phyloP scores from a whole-genome alignment of 2,888 invertebrate genomes.

The Xanthia icteritia region DNA sequence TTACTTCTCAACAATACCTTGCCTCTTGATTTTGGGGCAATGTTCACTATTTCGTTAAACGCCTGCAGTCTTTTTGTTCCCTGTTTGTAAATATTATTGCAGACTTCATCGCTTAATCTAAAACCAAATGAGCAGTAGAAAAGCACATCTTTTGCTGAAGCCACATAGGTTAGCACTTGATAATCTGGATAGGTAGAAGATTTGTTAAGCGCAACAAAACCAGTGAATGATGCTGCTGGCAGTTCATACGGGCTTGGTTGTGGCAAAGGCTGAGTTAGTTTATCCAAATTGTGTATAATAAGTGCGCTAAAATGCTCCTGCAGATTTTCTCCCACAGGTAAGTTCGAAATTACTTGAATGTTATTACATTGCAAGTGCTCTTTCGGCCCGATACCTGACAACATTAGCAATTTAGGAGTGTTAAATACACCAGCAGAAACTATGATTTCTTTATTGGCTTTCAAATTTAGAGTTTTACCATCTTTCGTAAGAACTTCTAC shows the following conservation, averaged over 20 bases:
- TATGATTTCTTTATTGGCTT: slow-evolving; percentile 71
- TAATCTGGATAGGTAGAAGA: slow-evolving; percentile 66
- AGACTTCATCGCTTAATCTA: slow-evolving; percentile 81
- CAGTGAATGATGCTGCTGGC: slow-evolving; percentile 60
- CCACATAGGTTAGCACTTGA: slow-evolving; percentile 56
- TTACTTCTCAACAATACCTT: slow-evolving; percentile 63
- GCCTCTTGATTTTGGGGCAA: slow-evolving; percentile 81
- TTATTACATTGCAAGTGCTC: slow-evolving; percentile 65
- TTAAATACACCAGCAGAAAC: slow-evolving; percentile 73
- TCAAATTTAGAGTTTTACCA: slow-evolving; percentile 58
- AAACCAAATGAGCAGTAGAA: slow-evolving; percentile 83
- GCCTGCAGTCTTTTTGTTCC: slow-evolving; percentile 53
- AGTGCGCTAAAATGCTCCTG: slow-evolving; percentile 69
- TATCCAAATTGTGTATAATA: slow-evolving; percentile 60
- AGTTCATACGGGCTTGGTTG: slow-evolving; percentile 61
- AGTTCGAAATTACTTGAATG: slow-evolving; percentile 68
- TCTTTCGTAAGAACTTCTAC: slow-evolving; percentile 63
- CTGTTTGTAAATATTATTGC: slow-evolving; percentile 57
- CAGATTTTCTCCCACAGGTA: slow-evolving; percentile 75
- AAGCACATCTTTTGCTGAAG: slow-evolving; percentile 44
- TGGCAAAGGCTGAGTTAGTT: slow-evolving; percentile 79
- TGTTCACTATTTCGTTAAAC: slow-evolving; percentile 61
- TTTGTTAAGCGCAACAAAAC: slow-evolving; percentile 65
- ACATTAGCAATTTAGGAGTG: slow-evolving; percentile 73
- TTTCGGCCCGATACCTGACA: slow-evolving; percentile 74